Conservation (phyloP, 2,797 vertebrate species). For the Sphaeramia orbicularis region DNA sequence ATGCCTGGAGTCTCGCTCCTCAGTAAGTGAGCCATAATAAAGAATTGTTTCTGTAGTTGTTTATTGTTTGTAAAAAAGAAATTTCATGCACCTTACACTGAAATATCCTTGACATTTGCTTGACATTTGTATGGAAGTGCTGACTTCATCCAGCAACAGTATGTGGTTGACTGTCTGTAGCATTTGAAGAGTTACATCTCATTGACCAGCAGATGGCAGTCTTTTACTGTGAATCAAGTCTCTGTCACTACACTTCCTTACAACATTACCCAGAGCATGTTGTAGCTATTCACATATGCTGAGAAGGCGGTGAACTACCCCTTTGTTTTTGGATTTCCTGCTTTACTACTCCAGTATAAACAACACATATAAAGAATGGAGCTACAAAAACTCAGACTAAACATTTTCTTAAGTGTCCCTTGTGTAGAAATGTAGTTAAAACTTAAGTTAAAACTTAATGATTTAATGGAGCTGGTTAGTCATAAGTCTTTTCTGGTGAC, state of each 20-base stretch:
- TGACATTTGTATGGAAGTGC: neutral
- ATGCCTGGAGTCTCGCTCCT: slow-evolving; percentile 80
- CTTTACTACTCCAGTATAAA: neutral
- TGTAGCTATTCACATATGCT: slow-evolving; percentile 11
- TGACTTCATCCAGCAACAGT: neutral
- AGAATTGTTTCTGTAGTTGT: neutral
- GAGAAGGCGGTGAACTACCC: slow-evolving; percentile 2
- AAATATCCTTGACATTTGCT: neutral
- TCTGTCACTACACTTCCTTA: neutral
- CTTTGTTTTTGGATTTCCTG: slow-evolving; percentile 1
- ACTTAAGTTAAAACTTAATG: neutral
- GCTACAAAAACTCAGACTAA: neutral
- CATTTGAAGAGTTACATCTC: neutral
- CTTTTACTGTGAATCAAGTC: slow-evolving; percentile 10
- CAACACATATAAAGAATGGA: neutral
- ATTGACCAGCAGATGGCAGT: slow-evolving; percentile 69
- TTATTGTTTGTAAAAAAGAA: neutral
- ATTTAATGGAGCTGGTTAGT: neutral
- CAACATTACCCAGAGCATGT: neutral
- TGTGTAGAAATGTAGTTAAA: neutral
- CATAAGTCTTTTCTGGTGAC: neutral
- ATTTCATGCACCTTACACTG: too few relatives aligned
- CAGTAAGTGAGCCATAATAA: slow-evolving; percentile 71
- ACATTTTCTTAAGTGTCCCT: neutral
- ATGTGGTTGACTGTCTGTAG: neutral